Percentiles rank a stretch among this genome's conserved stretches.
These are phyloP conservation scores for Adrianichthys oophorus DNA, from an alignment of 2,797 vertebrate genomes.

Conservation along the genomic window DNA sequence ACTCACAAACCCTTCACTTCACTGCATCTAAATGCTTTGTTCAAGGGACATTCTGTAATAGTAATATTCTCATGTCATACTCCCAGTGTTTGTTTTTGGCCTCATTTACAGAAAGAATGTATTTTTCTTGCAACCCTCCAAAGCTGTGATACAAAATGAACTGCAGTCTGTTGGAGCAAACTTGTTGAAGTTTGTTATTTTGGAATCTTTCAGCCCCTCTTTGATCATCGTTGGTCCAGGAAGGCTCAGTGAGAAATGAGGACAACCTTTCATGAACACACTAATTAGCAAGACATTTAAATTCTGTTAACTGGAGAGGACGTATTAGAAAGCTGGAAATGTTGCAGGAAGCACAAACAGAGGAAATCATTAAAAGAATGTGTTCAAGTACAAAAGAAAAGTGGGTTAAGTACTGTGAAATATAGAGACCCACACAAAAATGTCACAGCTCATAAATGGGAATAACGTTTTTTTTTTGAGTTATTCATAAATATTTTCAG, in stretches of 20 bases:
- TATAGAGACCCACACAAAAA: conserved; percentile 4
- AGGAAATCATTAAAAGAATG: conserved; percentile 1
- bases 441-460: background rate
- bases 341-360: conserved; percentile 1
- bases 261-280: conserved; percentile 15
- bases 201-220: background rate
- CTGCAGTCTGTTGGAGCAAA: no score
- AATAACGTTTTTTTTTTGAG: background rate
- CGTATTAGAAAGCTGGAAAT: conserved; percentile 3
- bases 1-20: no score
- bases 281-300: conserved; percentile 47
- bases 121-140: no score
- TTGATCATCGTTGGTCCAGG: conserved; percentile 3
- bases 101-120: no score
- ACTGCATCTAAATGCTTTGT: no score
- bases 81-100: no score
- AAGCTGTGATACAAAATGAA: no score
- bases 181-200: background rate
- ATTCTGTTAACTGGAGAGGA: conserved; percentile 28
- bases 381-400: background rate
- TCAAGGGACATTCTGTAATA: no score
- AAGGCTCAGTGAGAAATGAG: conserved; percentile 22
- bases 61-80: no score
- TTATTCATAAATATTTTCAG: no score
- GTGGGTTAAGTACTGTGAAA: conserved; percentile 6